Base-by-base conservation (phyloP, 2,888 invertebrate species). In the Eupithecia dodoneata region DNA sequence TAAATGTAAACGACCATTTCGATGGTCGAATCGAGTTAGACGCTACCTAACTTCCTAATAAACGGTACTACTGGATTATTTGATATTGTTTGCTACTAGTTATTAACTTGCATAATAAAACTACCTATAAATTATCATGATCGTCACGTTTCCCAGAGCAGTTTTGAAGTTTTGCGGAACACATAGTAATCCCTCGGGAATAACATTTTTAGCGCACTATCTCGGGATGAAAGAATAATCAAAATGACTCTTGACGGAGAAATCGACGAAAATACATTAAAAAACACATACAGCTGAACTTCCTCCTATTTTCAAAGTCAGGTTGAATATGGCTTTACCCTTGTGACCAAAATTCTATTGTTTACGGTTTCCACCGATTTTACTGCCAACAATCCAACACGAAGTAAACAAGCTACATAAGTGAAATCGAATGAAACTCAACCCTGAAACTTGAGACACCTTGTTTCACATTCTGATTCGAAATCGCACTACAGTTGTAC, bases 381-480 rank as follows among this genome's bases (percentile, higher is more conserved):
- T 10, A 30, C 12, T 63, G 18, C 63, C 30, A 55, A 59, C 63
- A 63, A 63, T 30, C 30, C 4, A 63, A 30, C n/a, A 63, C 10
- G 30, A 63, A 30, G 10, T 18, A 10, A 63, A 63, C 47, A 45
- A 70, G 47, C 45, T 44, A 30, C 30, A 30, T 47, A 47, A 15
- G 59, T 47, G 67, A 67, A 42, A 75, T 75, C 72, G 45, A 71
- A 70, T 70, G 76, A 74, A 76, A 79, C 69, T 18, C 52, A 52
- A 74, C 72, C 70, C 76, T 72, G 72, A 52, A 74, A 74, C 76
- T 12, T 2, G 78, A 78, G 47, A 55, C 49, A 78, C n/a, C 30
- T 76, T 44, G 15, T 49, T 55, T 76, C 55, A 75, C 77, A 59
- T 77, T 77, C 49, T 47, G 44, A 59, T 63, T 49, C 42, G 15